Evolutionary conservation across 1,140 invertebrate genomes (phyloP).

Genomic region (Lamellibrachia luymesi): DNA sequence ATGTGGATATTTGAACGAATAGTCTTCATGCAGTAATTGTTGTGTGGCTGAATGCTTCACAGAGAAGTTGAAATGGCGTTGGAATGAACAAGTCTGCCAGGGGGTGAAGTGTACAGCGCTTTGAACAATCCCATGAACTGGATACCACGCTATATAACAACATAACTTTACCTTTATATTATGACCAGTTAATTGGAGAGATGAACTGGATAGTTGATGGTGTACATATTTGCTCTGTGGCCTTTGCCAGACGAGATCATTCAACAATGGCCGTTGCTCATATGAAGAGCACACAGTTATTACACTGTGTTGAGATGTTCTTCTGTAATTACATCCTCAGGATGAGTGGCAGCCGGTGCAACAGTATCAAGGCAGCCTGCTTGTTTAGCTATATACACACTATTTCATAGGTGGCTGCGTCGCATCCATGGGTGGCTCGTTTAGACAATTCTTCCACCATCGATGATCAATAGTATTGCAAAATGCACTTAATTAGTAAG

Average conservation of each 20-base stretch:
- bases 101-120: too few species aligned
- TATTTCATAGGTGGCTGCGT: neutral
- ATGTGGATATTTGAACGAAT: too few species aligned
- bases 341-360: neutral
- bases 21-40: too few species aligned
- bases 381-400: neutral
- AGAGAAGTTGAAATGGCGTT: too few species aligned
- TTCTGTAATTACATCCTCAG: neutral
- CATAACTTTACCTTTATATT: too few species aligned
- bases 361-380: neutral
- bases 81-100: too few species aligned
- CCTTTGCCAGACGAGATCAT: neutral
- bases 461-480: neutral
- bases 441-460: neutral
- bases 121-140: too few species aligned
- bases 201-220: neutral
- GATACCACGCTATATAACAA: too few species aligned
- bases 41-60: too few species aligned
- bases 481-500: conserved; percentile 5
- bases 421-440: neutral
- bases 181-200: too few species aligned
- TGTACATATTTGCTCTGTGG: neutral
- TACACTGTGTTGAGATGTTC: neutral
- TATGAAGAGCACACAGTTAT: neutral
- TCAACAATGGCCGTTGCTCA: neutral